These are phyloP conservation scores for Sturnira hondurensis DNA, from an alignment of 2,113 vertebrate genomes.

Conservation along the genomic window DNA sequence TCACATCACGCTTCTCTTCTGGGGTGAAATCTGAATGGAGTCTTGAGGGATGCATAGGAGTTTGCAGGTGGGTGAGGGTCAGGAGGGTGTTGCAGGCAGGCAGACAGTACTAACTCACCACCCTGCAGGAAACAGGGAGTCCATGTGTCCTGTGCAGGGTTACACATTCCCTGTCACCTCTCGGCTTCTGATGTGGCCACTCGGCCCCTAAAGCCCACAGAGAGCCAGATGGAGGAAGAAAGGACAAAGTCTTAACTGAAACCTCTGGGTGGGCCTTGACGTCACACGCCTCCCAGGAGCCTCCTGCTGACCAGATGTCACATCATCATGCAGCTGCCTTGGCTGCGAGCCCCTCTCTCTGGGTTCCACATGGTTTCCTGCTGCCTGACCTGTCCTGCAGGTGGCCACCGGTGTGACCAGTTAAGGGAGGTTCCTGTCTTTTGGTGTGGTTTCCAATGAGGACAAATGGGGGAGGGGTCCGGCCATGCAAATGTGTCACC, in stretches of 20 bases:
- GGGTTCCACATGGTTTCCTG: background rate
- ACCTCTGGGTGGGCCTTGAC: background rate
- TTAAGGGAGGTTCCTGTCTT: background rate
- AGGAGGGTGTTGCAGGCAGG: background rate
- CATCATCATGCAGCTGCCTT: background rate
- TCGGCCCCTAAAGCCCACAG: background rate
- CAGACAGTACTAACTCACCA: rapidly evolving
- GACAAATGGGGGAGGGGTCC: background rate
- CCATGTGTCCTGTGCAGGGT: rapidly evolving
- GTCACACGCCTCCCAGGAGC: background rate
- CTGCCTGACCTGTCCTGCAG: no score
- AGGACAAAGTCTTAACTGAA: background rate
- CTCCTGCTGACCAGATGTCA: background rate
- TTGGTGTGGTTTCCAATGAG: background rate
- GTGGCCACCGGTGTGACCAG: rapidly evolving
- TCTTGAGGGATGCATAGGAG: background rate
- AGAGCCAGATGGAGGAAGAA: background rate
- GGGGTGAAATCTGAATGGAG: background rate
- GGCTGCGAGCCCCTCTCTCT: rapidly evolving
- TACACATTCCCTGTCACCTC: rapidly evolving
- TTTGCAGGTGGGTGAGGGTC: background rate
- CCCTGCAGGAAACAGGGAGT: background rate
- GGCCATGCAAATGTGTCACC: rapidly evolving
- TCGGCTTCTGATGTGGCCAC: background rate
- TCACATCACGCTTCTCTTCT: rapidly evolving